Evolutionary conservation across 2,797 vertebrate genomes (phyloP), one percentile per base, ranked within the genome.

Genomic region (Pelobates cultripes): DNA sequence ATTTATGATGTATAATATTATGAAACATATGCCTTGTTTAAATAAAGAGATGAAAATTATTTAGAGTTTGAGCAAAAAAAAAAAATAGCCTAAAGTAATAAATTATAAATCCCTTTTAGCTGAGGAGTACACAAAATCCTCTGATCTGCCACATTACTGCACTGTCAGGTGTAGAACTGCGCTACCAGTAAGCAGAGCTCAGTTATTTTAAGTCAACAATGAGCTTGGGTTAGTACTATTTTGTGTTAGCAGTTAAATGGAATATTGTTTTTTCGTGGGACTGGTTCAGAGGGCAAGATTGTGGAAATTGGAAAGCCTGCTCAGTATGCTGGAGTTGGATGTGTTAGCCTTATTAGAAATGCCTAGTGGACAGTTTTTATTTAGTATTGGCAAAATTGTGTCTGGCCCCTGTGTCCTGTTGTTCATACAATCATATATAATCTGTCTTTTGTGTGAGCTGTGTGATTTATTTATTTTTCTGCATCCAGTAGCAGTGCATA

Each of bases 221-320:
- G 13, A 14, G 55, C 55, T 57, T 2, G 55, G 13, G 55, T 57
- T 6, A 15, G 7, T 57, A 57, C 4, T 14, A 14, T 57, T 15
- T 10, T 64, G 69, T 15, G 4, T 51, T 41, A 6, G 10, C 61
- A 4, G 45, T 17, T 17, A 44, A n/a, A n/a, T 77, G 45, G 70
- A 51, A 67, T 67, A 77, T 53, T 64, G 57, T 44, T 78, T 17
- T 42, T 73, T 12, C 15, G 6, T 43, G 14, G n/a, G 15, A 14
- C 64, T 78, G 53, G 70, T 83, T 74, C 10, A 43, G 7, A 78
- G 75, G 71, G 44, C 70, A 78, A 28, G 42, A 17, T 9, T 61
- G 17, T 61, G 53, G 76, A 74, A 69, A 83, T 83, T 83, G 76
- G 71, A 83, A 73, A 78, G 17, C 3, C 43, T 78, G 41, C 53